Evolutionary conservation across 2,113 vertebrate genomes (phyloP), one percentile per base, ranked within the genome.

Genomic region (Dinomys branickii): DNA sequence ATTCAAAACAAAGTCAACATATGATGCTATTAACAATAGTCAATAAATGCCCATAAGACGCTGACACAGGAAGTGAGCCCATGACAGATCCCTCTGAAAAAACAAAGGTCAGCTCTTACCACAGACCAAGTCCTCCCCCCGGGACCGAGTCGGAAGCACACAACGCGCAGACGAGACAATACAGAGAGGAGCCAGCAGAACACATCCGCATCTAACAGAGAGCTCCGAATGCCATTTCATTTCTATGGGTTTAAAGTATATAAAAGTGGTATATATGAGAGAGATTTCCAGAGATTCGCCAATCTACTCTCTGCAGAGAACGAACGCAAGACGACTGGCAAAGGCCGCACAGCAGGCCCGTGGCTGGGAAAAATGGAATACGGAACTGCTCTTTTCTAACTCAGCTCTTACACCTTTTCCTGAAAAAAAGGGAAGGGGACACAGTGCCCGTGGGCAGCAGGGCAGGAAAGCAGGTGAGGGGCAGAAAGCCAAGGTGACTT

Each of bases 231-330:
- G n/a, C n/a, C 47, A 50, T 9, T 56, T 83, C 75, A 69, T 69
- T 69, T 56, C 17, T 24, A 94, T 47, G 28, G 7, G 77, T 63
- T 85, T 84, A 80, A 94, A 90, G 71, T 78, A 87, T n/a, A 56
- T 50, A 63, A 84, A 94, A 52, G 58, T 8, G 73, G 85, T 80
- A 61, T 33, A 75, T 4, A 33, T 41, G 35, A 94, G 7, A 83
- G 7, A 85, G 33, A 77, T 82, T 87, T 41, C 61, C 2, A 85
- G 69, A 44, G 47, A 94, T 44, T 77, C 19, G 87, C 56, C 69
- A 84, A 63, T 82, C 47, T 90, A 5, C 14, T 90, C 80, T 97
- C 88, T 85, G 86, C 3, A 90, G 67, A 94, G 86, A 90, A 35
- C 2, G 63, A 78, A 95, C 8, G 26, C 59, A 61, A 61, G 38